Evolutionary conservation across 2,797 vertebrate genomes (phyloP), one percentile per base, ranked within the genome.

Genomic region (Tapirus indicus): DNA sequence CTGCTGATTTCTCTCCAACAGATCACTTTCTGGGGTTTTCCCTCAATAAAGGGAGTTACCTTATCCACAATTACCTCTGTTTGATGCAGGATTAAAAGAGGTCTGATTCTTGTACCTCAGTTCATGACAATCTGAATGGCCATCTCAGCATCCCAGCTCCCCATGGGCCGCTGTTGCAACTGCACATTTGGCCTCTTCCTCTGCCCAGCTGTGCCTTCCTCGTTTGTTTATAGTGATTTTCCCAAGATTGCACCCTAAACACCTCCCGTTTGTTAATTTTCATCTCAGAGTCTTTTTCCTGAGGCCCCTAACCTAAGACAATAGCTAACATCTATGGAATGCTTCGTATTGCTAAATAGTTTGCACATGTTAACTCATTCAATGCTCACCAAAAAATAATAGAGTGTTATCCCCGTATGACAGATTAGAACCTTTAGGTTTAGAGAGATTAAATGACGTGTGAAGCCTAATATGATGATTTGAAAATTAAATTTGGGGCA

Each of bases 401-500:
- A 62, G 4, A 52, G 49, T 52, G 49, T 62, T 52, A 79, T 47
- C 2, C 11, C 6, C 2, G 0, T 52, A 35, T 38, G 41, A 74
- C 10, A 78, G 6, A 83, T 35, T 41, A 92, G 74, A 95, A 82
- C 1, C 21, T 87, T 96, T 75, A 90, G 7, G 25, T 74, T 91
- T 91, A 62, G 10, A 79, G n/a, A 78, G 23, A 13, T 56, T 86
- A 77, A 80, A 44, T 82, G 25, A 83, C 21, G 66, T 0, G 0
- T 72, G 18, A 87, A 90, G 32, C 32, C 71, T 56, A 87, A 11
- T 58, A 72, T 17, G 29, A 84, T 77, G 16, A 83, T 54, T 29
- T 79, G 23, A 88, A n/a, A 95, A 91, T 88, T 82, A 79, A 6
- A 79, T 83, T 71, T 54, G n/a, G 16, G 54, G 47, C 60, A 92